Evolutionary conservation across 2,797 vertebrate genomes (phyloP).

Genomic region (Cryptoprocta ferox): DNA sequence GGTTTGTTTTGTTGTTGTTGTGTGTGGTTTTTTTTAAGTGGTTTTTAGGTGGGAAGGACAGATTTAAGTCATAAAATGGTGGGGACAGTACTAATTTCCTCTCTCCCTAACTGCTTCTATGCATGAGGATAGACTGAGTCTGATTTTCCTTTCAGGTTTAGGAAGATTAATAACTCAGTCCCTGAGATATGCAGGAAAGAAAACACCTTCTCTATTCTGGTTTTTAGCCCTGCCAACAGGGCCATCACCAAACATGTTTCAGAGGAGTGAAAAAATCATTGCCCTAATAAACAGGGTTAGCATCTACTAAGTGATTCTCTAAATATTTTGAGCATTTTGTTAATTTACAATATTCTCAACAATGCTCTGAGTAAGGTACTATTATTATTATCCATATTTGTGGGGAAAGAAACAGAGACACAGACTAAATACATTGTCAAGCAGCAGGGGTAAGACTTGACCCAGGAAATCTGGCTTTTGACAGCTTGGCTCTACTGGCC

Average conservation of each 20-base stretch:
- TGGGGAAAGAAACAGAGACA: background rate
- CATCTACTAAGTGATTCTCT: background rate
- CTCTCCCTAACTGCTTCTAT: background rate
- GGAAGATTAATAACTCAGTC: background rate
- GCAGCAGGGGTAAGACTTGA: background rate
- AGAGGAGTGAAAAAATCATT: constrained; percentile 3
- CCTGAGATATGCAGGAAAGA: background rate
- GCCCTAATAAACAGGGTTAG: background rate
- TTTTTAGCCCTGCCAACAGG: background rate
- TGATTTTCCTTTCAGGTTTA: background rate
- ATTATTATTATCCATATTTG: background rate
- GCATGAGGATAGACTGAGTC: background rate
- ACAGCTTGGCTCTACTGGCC: background rate
- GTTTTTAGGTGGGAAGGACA: background rate
- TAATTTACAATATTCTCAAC: background rate
- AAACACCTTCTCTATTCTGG: background rate
- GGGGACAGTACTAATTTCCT: background rate
- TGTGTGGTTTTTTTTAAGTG: background rate
- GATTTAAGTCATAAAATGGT: background rate
- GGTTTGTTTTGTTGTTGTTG: background rate
- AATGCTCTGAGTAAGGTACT: background rate
- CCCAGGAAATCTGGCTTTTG: background rate
- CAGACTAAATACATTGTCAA: background rate
- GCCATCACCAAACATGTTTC: background rate
- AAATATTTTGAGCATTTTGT: background rate